These are phyloP conservation scores for Epinephelus coioides DNA, from an alignment of 2,797 vertebrate genomes.

Conservation along the genomic window DNA sequence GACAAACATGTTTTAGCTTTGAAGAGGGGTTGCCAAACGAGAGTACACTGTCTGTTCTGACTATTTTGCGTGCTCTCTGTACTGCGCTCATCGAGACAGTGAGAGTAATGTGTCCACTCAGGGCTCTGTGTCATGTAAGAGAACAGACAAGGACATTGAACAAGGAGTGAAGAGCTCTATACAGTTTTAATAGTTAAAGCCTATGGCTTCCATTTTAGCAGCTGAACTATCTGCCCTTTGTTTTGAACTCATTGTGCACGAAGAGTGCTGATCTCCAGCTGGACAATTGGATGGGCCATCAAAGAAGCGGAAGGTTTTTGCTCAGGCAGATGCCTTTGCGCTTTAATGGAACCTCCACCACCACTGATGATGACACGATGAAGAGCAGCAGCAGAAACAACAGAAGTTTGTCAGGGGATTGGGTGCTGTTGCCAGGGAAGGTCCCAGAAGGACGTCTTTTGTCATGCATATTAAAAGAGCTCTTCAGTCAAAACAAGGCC, in stretches of 20 bases:
- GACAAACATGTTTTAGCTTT: conserved; percentile 23
- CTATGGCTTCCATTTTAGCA: conserved; percentile 43
- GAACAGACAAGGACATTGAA: conserved; percentile 37
- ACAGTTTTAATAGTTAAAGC: conserved; percentile 51
- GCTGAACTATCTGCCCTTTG: conserved; percentile 54
- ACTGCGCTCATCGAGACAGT: conserved; percentile 13
- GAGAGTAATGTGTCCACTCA: conserved; percentile 16
- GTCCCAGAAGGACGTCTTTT: conserved; percentile 77
- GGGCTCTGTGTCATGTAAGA: conserved; percentile 20
- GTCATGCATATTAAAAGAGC: conserved; percentile 83
- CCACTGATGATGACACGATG: conserved; percentile 47
- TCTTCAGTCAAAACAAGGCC: conserved; percentile 85
- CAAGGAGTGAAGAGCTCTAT: conserved; percentile 44
- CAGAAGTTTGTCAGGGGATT: conserved; percentile 56
- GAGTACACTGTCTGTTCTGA: conserved; percentile 18
- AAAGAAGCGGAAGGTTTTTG: conserved; percentile 41
- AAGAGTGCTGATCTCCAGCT: conserved; percentile 34
- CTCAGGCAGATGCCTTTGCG: conserved; percentile 36
- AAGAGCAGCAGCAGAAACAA: conserved; percentile 42
- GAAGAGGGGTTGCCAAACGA: conserved; percentile 12
- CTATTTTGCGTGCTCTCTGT: background rate
- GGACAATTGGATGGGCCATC: conserved; percentile 25
- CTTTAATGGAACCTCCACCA: conserved; percentile 40
- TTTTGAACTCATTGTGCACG: conserved; percentile 53
- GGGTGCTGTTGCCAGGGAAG: conserved; percentile 51